phyloP scores from a whole-genome alignment of 1,140 invertebrate species.

The Scaptomyza hsui region DNA sequence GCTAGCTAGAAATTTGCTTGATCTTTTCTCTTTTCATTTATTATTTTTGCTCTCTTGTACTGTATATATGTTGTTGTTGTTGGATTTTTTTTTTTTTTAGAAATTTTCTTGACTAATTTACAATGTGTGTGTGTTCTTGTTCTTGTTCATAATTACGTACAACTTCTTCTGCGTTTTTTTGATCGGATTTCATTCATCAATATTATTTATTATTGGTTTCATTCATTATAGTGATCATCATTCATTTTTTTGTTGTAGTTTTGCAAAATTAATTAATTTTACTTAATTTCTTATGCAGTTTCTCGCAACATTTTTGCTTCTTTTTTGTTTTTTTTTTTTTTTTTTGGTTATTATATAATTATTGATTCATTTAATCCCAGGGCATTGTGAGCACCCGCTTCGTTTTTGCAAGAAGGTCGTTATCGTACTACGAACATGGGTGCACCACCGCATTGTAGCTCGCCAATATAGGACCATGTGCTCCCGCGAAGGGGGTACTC shows the following conservation, averaged over 20 bases:
- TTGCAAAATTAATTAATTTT: constrained; percentile 55
- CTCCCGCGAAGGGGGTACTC: constrained; percentile 91
- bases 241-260: constrained; percentile 29
- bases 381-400: constrained; percentile 87
- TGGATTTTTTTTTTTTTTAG: constrained; percentile 19
- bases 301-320: constrained; percentile 53
- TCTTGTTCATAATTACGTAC: constrained; percentile 81
- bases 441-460: constrained; percentile 88
- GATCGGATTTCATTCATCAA: constrained; percentile 76
- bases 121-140: constrained; percentile 75
- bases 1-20: constrained; percentile 64
- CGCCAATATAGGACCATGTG: constrained; percentile 85
- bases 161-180: constrained; percentile 79
- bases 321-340: constrained; percentile 43
- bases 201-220: constrained; percentile 55
- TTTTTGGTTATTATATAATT: constrained; percentile 65
- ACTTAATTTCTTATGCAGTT: constrained; percentile 71
- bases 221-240: constrained; percentile 34
- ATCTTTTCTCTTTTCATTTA: constrained; percentile 30
- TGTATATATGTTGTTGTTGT: constrained; percentile 20
- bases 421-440: constrained; percentile 88
- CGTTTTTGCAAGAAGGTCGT: constrained; percentile 88
- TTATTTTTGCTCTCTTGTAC: constrained; percentile 43
- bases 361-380: constrained; percentile 84
- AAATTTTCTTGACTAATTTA: constrained; percentile 72